Base-by-base conservation (phyloP, 2,888 invertebrate genomes). In the Hermaeophaga mercurialis region DNA sequence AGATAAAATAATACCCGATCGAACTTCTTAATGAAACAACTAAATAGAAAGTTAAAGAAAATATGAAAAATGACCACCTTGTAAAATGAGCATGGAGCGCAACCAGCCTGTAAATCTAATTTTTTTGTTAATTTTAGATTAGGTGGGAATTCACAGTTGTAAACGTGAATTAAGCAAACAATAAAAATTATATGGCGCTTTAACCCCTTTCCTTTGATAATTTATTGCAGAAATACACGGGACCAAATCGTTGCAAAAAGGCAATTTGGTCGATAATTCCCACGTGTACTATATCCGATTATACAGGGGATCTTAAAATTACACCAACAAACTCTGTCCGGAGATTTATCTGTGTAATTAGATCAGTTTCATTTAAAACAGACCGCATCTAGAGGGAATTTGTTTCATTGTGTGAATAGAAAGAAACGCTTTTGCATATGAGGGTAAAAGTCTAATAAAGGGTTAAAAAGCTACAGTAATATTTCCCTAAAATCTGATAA, bases 91-190 rank as follows among this genome's bases (percentile, higher is more conserved):
- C 39, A 39, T 7, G 12, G 11, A 19, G 19, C 12, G n/a, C 12
- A 39, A 39, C 39, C 22, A 41, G 19, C 41, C 41, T 12, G 43
- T 18, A 43, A 43, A 43, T 43, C 43, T 43, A 43, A 36, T 43
- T 43, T 43, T 41, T 43, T 43, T 43, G 24, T 24, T 43, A 43
- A 43, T 43, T 43, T 43, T 24, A 43, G 43, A 43, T 43, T 43
- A 43, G 43, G 43, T 43, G 43, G 43, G 43, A 43, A 43, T 43
- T 43, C 43, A 43, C 43, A 43, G 43, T 43, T 43, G 43, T 24
- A 43, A 43, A 43, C 26, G 43, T 8, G 43, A 43, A 43, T 43
- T 43, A 43, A 43, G 43, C 43, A 43, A 43, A 43, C 43, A 43
- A 43, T 43, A 43, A 43, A 43, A 43, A 43, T 43, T 43, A 43